Conservation (phyloP, 2,888 invertebrate species). For the Arctia plantaginis region DNA sequence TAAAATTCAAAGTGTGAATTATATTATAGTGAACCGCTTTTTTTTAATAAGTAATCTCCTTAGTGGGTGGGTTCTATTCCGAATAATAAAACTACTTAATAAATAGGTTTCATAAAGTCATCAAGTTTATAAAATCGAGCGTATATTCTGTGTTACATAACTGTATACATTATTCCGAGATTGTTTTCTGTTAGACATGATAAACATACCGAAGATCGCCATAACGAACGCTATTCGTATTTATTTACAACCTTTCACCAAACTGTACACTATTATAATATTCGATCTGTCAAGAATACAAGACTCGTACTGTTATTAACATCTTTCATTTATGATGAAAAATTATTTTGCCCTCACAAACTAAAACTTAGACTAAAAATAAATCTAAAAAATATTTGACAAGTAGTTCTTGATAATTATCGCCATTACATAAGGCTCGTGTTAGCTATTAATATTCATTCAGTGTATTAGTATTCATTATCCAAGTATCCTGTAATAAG, state of each 20-base stretch:
- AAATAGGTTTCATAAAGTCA: background rate
- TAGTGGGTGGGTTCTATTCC: background rate
- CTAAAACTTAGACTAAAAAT: background rate
- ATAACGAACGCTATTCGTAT: slow-evolving; percentile 23
- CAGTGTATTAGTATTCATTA: background rate
- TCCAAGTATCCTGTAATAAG: background rate
- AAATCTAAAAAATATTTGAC: background rate
- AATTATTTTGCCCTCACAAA: background rate
- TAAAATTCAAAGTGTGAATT: background rate
- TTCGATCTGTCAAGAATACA: slow-evolving; percentile 30
- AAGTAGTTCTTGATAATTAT: too few relatives aligned
- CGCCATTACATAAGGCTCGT: background rate
- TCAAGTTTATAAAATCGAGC: background rate
- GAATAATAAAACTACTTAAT: background rate
- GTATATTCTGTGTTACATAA: slow-evolving; percentile 31
- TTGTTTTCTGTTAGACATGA: slow-evolving; percentile 30
- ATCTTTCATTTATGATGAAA: too few relatives aligned
- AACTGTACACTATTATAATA: slow-evolving; percentile 31
- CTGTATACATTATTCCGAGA: slow-evolving; percentile 20
- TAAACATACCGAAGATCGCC: slow-evolving; percentile 31
- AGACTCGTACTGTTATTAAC: too few relatives aligned
- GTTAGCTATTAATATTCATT: background rate
- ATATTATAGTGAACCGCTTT: background rate
- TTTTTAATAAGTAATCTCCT: background rate
- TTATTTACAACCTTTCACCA: slow-evolving; percentile 51